Evolutionary conservation across 2,888 invertebrate species (phyloP).

Genomic region (Sabatieria punctata): DNA sequence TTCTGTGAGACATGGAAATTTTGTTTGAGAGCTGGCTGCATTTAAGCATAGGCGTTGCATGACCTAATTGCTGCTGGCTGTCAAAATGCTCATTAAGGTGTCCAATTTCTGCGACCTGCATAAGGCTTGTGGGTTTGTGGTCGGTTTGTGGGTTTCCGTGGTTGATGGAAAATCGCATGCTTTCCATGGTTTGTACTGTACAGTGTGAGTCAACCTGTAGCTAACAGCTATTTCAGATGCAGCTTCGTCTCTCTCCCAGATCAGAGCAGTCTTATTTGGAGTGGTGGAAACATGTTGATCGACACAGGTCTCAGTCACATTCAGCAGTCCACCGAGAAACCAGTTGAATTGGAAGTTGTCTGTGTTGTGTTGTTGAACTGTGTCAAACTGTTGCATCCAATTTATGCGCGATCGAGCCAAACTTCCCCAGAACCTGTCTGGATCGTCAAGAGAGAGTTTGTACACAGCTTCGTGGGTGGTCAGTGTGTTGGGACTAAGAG

Average conservation of each 20-base stretch:
- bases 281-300: constrained; percentile 32
- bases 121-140: too few species aligned
- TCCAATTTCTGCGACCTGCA: too few species aligned
- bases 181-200: too few species aligned
- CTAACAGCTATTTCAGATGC: constrained; percentile 32
- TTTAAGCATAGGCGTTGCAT: too few species aligned
- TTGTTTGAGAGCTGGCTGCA: too few species aligned
- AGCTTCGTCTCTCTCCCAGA: constrained; percentile 40
- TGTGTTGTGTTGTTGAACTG: constrained; percentile 29
- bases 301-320: constrained; percentile 37
- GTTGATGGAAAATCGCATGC: too few species aligned
- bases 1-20: too few species aligned
- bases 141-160: too few species aligned
- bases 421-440: constrained; percentile 33
- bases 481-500: constrained; percentile 8
- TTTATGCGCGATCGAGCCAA: constrained; percentile 29
- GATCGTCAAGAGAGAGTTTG: constrained; percentile 27
- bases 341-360: constrained; percentile 28
- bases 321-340: constrained; percentile 34
- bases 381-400: constrained; percentile 31
- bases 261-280: constrained; percentile 34
- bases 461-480: constrained; percentile 30
- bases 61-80: too few species aligned
- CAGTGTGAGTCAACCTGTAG: too few species aligned
- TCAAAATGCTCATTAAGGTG: too few species aligned